Base-by-base conservation (phyloP, 1,140 invertebrate genomes). In the Trinorchestia longiramus region DNA sequence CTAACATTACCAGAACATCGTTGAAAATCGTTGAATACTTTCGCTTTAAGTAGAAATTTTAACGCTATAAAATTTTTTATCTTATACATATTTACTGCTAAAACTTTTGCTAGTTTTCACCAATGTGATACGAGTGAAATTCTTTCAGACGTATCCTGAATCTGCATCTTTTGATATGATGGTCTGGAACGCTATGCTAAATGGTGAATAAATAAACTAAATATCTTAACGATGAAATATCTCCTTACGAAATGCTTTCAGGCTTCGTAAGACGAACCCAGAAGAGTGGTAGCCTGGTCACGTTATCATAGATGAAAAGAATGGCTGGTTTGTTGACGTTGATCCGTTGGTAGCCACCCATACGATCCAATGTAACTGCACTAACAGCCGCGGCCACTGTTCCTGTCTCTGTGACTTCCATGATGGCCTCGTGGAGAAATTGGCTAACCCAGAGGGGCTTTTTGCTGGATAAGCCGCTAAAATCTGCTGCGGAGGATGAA, bases 351-450 rank as follows among this genome's bases (percentile, higher is more conserved):
- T 87, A 57, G 3, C 92, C 62, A 40, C 96, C 96, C 11, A 96
- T 95, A 1, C 96, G 77, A 19, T 62, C 90, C 28, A 95, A 23
- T 41, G 92, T 90, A 23, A 47, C 57, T 8, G 43, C 98, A 96
- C 98, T 99, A 6, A 98, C 98, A 0, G 98, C 98, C 6, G 98
- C 97, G 19, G 98, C 98, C 43, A 98, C 98, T 15, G 98, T 99
- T 43, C 98, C 98, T 97, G 98, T 98, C 97, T 99, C 98, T 95
- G 98, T 98, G 0, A 99, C 98, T 97, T 98, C 98, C 97, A 99
- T 98, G 96, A 98, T 98, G 36, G 98, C 98, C 97, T 98, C 98
- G 97, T 99, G 98, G 36, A 98, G 97, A 28, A 99, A 97, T 97
- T 97, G 97, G 97, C 97, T 96, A 97, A 98, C 96, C 98, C 97